Base-by-base conservation (phyloP, 2,797 vertebrate genomes). In the Betta splendens region DNA sequence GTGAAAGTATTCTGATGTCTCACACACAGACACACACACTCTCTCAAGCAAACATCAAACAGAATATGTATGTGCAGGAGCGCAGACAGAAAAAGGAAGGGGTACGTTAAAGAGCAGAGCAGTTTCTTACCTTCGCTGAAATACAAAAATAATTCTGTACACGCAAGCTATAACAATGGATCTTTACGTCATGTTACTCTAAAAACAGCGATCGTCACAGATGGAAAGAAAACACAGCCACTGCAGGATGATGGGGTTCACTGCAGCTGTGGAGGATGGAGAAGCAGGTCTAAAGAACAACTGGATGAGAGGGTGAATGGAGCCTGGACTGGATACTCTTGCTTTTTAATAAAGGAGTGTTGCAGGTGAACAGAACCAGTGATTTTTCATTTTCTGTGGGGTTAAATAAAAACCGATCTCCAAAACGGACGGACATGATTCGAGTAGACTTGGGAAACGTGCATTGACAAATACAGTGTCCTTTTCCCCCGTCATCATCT, bases 381-480 rank as follows among this genome's bases (percentile, higher is more conserved):
- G 39, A 44, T 23, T 29, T n/a, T 47, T 78, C 44, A 48, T 36
- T 38, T 61, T 55, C 51, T 40, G 28, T 40, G 42, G 70, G 38
- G 61, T 49, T 53, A 49, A 79, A 72, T 49, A 54, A 65, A 59
- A 37, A 69, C 44, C 17, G 37, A 54, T 59, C 64, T 59, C 66
- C 45, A 75, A 65, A 60, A 47, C 37, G 60, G 60, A 46, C 42
- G 13, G 42, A 73, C 63, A 65, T 76, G 79, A 64, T 53, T 77
- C 68, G 64, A 77, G 72, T 63, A 64, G 68, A 79, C 77, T 86
- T 79, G 77, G 85, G 86, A 80, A 88, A 85, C 83, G 82, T 90
- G 87, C 85, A 84, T 85, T 78, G 83, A 83, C 81, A 71, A 75
- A 69, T 77, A 77, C 66, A 73, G 65, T 77, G 72, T 83, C 75